A percentile compares a stretch with the other conserved stretches of the same genome.
Conservation (phyloP, 1,140 invertebrate species). For the Penaeus indicus region DNA sequence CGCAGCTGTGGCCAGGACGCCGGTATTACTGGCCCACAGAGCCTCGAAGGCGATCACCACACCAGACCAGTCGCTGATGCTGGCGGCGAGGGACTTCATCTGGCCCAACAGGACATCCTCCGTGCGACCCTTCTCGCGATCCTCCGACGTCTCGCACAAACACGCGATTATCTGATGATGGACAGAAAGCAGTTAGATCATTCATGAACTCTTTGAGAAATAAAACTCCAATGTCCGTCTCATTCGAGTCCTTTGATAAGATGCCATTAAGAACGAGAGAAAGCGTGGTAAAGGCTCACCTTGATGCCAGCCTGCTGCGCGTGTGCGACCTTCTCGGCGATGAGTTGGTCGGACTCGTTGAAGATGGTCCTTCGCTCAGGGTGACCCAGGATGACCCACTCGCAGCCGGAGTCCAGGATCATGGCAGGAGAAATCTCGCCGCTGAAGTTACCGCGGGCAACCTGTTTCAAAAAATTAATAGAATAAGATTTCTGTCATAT, state of each 20-base stretch:
- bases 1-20: constrained; percentile 94
- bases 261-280: no score
- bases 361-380: constrained; percentile 97
- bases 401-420: constrained; percentile 91
- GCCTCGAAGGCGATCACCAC: constrained; percentile 52
- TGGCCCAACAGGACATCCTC: constrained; percentile 32
- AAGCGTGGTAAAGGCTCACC: not conserved
- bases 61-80: constrained; percentile 68
- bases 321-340: constrained; percentile 74
- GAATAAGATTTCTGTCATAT: no score
- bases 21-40: constrained; percentile 75
- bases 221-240: not conserved
- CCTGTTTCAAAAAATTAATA: constrained; percentile 78
- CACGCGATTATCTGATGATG: constrained; percentile 39
- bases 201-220: not conserved
- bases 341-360: constrained; percentile 86
- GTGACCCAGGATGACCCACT: constrained; percentile 98
- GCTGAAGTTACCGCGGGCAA: constrained; percentile 93
- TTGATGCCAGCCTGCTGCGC: constrained; percentile 48
- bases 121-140: constrained; percentile 8
- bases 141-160: constrained; percentile 48
- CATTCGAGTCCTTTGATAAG: not conserved
- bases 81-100: constrained; percentile 76
- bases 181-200: not conserved
- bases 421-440: constrained; percentile 86